Base-by-base conservation (phyloP, 2,888 invertebrate species). In the Macrophya alboannulata region DNA sequence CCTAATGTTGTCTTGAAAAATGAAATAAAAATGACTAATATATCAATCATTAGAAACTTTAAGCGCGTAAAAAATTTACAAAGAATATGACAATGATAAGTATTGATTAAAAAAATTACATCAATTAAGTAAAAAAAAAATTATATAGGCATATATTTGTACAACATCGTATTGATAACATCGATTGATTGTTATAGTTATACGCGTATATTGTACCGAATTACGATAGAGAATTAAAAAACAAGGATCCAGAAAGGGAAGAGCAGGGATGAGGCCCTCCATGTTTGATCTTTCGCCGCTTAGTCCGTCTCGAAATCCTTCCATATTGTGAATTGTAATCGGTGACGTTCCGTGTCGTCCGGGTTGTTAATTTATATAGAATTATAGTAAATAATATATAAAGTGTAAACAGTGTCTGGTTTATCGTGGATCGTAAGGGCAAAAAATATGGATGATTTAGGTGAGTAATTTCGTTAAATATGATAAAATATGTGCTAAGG, bases 401-500 rank as follows among this genome's bases (percentile, higher is more conserved):
- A 12, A 1, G 25, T 51, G 40, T 76, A 4, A 62, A 82, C 48
- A 51, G 45, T 45, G 40, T 65, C 68, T 40, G 77, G 25, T 25
- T 62, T 45, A 76, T 25, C 21, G 17, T 21, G 25, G 40, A 25
- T 40, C 25, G 31, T 76, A 37, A 25, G 37, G 77, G 65, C 51
- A 87, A 87, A 86, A 87, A 88, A 88, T 87, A 93, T 93, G 93
- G 93, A 93, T 83, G 93, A 93, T 88, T 87, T 93, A 87, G 93
- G 93, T 93, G 87, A 93, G 93, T 90, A 85, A 84, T 85, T 59
- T 62, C 31, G 10, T 76, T 25, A 43, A 31, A 84, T 84, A 83
- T 91, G 88, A 71, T 71, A 86, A 51, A 71, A 76, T 43, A 74
- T 43, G 51, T 83, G 59, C 59, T 17, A n/a, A 71, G 68, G n/a